phyloP scores from a whole-genome alignment of 2,888 invertebrate genomes.

The Poecilobothrus nobilitatus region DNA sequence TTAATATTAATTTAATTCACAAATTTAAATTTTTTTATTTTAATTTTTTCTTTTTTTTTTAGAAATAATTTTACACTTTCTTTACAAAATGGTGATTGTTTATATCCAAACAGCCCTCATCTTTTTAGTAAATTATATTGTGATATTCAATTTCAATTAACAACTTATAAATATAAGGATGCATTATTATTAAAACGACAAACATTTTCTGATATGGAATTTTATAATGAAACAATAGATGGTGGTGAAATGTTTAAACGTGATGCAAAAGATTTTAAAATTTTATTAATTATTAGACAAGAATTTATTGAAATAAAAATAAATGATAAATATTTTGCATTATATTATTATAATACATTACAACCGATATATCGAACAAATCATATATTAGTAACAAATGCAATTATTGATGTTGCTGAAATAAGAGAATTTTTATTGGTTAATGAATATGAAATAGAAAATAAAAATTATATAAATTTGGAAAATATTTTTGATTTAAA shows the following conservation, averaged over 20 bases:
- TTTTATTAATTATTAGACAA: conserved; percentile 1
- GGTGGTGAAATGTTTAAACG: neutral
- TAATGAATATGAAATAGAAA: conserved; percentile 6
- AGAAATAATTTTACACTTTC: neutral
- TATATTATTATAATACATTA: neutral
- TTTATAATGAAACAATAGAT: neutral
- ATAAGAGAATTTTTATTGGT: neutral
- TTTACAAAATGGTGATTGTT: neutral
- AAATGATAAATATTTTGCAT: neutral
- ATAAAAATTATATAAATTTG: conserved; percentile 1
- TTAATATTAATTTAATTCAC: neutral
- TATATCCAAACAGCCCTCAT: neutral
- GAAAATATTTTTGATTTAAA: neutral
- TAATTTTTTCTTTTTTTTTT: neutral
- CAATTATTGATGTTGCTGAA: neutral
- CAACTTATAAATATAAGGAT: neutral
- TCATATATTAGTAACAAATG: neutral
- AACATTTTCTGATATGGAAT: neutral
- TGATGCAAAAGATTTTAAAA: neutral
- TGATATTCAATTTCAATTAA: neutral
- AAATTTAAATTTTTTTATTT: too few relatives aligned
- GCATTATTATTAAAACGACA: neutral
- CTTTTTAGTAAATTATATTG: neutral
- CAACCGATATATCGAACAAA: neutral
- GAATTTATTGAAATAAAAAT: neutral